These are phyloP conservation scores for Sebastes nivosus DNA, from an alignment of 2,797 vertebrate genomes.

Conservation along the genomic window DNA sequence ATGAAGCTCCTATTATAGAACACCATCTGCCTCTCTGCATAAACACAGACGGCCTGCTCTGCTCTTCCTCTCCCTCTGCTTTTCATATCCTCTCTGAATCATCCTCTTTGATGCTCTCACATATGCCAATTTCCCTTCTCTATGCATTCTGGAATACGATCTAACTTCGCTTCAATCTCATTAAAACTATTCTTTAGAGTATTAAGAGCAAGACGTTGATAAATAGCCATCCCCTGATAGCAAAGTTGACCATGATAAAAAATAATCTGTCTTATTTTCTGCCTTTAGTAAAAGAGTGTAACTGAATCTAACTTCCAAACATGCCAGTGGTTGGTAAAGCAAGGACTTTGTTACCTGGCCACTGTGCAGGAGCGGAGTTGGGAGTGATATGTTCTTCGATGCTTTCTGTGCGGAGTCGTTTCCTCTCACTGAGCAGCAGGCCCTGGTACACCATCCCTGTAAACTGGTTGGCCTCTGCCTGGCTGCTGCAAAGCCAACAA, in stretches of 20 bases:
- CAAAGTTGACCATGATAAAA: neutral
- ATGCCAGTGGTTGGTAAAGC: neutral
- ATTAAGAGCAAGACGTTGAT: neutral
- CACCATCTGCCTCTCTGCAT: constrained; percentile 77
- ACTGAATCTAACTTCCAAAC: neutral
- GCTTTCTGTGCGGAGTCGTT: constrained; percentile 95
- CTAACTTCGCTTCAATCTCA: neutral
- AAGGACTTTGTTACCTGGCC: constrained; percentile 88
- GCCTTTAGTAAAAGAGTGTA: neutral
- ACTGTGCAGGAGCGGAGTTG: constrained; percentile 93
- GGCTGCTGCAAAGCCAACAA: constrained; percentile 81
- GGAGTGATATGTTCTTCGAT: constrained; percentile 97
- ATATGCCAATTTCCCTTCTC: neutral
- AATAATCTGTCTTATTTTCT: neutral
- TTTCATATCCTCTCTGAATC: constrained; percentile 32
- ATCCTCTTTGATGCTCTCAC: constrained; percentile 34
- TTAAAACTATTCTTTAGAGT: neutral
- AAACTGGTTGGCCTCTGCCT: constrained; percentile 93
- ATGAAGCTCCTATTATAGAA: constrained; percentile 71
- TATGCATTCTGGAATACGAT: constrained; percentile 2
- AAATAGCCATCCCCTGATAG: neutral
- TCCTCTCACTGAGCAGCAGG: constrained; percentile 92
- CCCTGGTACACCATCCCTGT: constrained; percentile 99
- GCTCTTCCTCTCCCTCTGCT: constrained; percentile 29
- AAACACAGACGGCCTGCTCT: constrained; percentile 65